A percentile compares a stretch with the other conserved stretches of the same genome.
phyloP scores from a whole-genome alignment of 92 coral and sea anemone species.

The Siderastrea radians region DNA sequence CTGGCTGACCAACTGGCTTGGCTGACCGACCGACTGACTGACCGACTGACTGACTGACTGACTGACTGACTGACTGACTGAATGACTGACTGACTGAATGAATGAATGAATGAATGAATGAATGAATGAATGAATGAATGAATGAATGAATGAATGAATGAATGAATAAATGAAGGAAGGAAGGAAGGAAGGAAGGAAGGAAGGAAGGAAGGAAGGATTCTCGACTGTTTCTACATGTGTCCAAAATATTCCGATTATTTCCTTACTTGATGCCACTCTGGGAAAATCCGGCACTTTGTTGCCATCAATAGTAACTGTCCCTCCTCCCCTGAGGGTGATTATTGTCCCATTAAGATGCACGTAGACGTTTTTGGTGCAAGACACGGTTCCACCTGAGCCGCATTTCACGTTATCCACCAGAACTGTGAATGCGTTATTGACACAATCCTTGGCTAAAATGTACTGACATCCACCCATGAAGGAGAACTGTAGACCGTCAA shows the following conservation, averaged over 20 bases:
- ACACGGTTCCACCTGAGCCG: slow-evolving; percentile 67
- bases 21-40: background rate
- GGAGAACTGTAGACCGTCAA: slow-evolving; percentile 88
- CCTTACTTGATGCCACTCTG: slow-evolving; percentile 65
- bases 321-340: slow-evolving; percentile 71
- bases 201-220: too few relatives aligned
- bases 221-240: too few relatives aligned
- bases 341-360: slow-evolving; percentile 76
- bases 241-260: background rate
- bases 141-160: too few relatives aligned
- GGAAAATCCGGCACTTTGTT: slow-evolving; percentile 68
- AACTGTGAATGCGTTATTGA: slow-evolving; percentile 74
- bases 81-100: too few relatives aligned
- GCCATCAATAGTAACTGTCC: slow-evolving; percentile 66
- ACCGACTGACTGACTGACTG: background rate
- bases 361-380: slow-evolving; percentile 77
- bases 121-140: too few relatives aligned
- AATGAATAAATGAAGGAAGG: too few relatives aligned
- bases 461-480: slow-evolving; percentile 85
- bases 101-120: too few relatives aligned
- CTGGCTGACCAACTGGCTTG: background rate
- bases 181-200: too few relatives aligned
- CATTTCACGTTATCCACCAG: slow-evolving; percentile 84
- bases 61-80: background rate
- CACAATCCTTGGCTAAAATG: slow-evolving; percentile 88